These are phyloP conservation scores for Stichopus horrens DNA, from an alignment of 53 echinoderm and acorn worm species.

Conservation along the genomic window DNA sequence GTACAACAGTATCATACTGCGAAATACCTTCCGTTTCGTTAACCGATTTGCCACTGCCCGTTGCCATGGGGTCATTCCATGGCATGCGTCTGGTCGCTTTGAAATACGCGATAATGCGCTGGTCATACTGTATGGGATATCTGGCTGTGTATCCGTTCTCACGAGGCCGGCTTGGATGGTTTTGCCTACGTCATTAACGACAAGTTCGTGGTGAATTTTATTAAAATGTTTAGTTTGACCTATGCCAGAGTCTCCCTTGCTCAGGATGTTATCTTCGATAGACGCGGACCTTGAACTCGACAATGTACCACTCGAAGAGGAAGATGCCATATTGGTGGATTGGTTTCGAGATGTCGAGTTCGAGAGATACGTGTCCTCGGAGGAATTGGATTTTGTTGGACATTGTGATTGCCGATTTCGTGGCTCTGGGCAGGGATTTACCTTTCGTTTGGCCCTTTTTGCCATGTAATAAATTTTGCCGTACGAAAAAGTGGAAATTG, in stretches of 20 bases:
- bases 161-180: background rate
- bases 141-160: background rate
- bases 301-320: background rate
- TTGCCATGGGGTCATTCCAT: background rate
- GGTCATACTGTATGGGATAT: slow-evolving; percentile 1
- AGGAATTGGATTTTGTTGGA: background rate
- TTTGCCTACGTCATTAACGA: background rate
- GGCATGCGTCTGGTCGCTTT: background rate
- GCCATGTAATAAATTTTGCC: slow-evolving; percentile 56
- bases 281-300: background rate
- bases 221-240: background rate
- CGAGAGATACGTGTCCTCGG: background rate
- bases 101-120: background rate
- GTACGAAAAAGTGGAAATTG: slow-evolving; percentile 47
- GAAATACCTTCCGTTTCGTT: slow-evolving; percentile 49
- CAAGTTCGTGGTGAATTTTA: background rate
- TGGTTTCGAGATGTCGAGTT: background rate
- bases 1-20: slow-evolving; percentile 42
- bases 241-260: background rate
- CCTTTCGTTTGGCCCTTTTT: slow-evolving; percentile 40
- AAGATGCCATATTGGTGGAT: background rate
- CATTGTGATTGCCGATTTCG: background rate
- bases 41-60: slow-evolving; percentile 13
- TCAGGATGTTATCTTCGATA: background rate
- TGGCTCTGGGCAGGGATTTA: slow-evolving; percentile 19